phyloP scores from a whole-genome alignment of 2,113 vertebrate species.

The Pteropus alecto region DNA sequence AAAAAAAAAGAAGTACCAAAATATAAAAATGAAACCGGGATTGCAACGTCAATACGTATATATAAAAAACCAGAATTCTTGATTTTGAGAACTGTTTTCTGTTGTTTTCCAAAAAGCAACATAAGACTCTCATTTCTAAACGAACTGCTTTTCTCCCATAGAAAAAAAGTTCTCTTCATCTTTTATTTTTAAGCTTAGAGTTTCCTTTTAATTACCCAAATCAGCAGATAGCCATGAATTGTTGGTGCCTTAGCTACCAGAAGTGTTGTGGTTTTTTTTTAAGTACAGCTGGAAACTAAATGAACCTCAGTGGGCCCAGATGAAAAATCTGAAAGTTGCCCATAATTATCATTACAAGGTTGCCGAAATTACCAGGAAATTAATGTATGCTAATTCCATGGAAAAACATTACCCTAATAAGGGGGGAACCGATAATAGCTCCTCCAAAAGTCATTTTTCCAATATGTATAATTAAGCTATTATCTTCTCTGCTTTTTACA shows the following conservation, averaged over 20 bases:
- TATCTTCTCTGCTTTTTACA: neutral
- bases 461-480: neutral
- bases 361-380: neutral
- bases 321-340: neutral
- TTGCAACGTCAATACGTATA: neutral
- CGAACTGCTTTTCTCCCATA: neutral
- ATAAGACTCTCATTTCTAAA: constrained; percentile 24
- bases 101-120: neutral
- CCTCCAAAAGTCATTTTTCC: neutral
- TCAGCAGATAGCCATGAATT: neutral
- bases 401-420: constrained; percentile 1
- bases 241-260: neutral
- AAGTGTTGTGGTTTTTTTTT: neutral
- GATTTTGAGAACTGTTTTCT: constrained; percentile 34
- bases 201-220: constrained; percentile 47
- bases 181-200: constrained; percentile 18
- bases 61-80: neutral
- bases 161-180: neutral
- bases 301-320: neutral
- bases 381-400: constrained; percentile 16
- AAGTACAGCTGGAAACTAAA: neutral
- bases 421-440: neutral
- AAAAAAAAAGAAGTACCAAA: constrained; percentile 53
- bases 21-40: constrained; percentile 47
- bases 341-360: neutral